Percentiles rank a stretch among this genome's conserved stretches.
These are phyloP conservation scores for Eucidaris tribuloides DNA, from an alignment of 35 echinoderm and acorn worm species.

Conservation along the genomic window DNA sequence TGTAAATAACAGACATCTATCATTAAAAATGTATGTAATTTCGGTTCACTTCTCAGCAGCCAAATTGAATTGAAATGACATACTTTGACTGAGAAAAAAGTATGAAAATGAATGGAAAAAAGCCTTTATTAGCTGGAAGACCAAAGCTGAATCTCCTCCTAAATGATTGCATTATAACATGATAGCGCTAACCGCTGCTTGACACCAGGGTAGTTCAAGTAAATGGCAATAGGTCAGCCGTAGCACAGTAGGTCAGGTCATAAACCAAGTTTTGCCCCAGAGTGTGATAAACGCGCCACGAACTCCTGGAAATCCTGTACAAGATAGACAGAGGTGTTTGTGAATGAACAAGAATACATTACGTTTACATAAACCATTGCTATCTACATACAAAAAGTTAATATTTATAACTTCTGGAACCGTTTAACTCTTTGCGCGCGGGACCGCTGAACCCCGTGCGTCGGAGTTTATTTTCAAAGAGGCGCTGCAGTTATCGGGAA, in stretches of 20 bases:
- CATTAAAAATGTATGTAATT: background rate
- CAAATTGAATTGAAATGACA: background rate
- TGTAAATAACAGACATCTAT: background rate
- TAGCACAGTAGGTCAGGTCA: slow-evolving; percentile 84
- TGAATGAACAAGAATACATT: background rate
- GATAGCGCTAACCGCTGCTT: slow-evolving; percentile 87
- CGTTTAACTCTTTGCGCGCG: no score
- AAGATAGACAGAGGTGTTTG: background rate
- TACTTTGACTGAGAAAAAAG: background rate
- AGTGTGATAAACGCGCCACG: slow-evolving; percentile 78
- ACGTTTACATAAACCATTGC: background rate
- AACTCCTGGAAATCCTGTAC: slow-evolving; percentile 86
- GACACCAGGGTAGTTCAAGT: slow-evolving; percentile 84
- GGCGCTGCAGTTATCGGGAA: no score
- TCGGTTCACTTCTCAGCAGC: background rate
- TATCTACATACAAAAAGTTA: no score
- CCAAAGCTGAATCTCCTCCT: no score
- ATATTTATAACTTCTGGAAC: no score
- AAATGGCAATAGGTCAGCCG: slow-evolving; percentile 78
- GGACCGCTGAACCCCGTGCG: no score
- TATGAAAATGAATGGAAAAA: background rate
- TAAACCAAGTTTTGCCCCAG: slow-evolving; percentile 70
- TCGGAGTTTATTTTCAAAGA: no score
- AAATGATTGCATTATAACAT: no score
- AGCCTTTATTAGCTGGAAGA: background rate